These are phyloP conservation scores for Acrobasis consociella DNA, from an alignment of 2,888 invertebrate species.

Conservation along the genomic window DNA sequence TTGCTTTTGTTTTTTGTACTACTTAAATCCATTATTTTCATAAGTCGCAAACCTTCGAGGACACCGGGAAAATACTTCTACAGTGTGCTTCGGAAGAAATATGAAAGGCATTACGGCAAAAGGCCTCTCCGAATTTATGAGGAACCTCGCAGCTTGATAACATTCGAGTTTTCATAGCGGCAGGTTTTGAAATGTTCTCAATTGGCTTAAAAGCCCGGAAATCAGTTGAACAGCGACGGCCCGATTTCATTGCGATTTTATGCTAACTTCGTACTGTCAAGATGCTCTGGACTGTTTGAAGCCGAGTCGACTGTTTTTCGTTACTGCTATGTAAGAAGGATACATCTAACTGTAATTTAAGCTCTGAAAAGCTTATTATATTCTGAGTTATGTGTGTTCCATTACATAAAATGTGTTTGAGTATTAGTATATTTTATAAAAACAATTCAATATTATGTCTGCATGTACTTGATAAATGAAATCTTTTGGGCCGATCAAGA, in stretches of 20 bases:
- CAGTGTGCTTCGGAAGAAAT: constrained; percentile 75
- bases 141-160: constrained; percentile 76
- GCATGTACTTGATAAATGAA: too few relatives aligned
- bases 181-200: constrained; percentile 55
- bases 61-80: constrained; percentile 16
- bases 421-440: too few relatives aligned
- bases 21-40: background rate
- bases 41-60: background rate
- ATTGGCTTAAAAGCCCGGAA: constrained; percentile 58
- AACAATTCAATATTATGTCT: too few relatives aligned
- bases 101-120: constrained; percentile 81
- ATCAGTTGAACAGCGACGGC: constrained; percentile 39
- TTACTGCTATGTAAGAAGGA: too few relatives aligned
- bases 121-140: constrained; percentile 80
- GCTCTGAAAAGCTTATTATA: too few relatives aligned
- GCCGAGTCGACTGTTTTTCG: background rate
- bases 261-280: constrained; percentile 24
- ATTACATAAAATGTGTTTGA: too few relatives aligned
- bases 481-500: too few relatives aligned
- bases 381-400: too few relatives aligned
- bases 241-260: constrained; percentile 28
- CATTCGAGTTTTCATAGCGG: constrained; percentile 58
- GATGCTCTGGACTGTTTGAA: constrained; percentile 20
- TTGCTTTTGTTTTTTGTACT: background rate
- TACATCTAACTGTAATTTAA: background rate